These are phyloP conservation scores for Sesamia nonagrioides DNA, from an alignment of 1,140 invertebrate genomes.

Conservation along the genomic window DNA sequence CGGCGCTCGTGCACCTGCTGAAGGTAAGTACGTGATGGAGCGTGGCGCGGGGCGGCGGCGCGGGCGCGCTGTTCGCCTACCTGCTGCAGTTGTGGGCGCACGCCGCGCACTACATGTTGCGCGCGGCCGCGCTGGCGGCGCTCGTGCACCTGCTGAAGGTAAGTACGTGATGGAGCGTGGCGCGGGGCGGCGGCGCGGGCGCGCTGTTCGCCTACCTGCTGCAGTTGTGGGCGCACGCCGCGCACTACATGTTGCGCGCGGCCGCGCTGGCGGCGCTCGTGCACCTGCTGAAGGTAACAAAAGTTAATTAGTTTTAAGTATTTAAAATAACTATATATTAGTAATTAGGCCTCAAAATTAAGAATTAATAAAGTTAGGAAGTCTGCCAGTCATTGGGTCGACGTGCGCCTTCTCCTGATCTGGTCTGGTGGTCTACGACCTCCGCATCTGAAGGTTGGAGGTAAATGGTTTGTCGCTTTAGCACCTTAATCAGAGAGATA, in stretches of 20 bases:
- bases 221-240: conserved; percentile 95
- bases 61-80: conserved; percentile 92
- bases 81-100: conserved; percentile 96
- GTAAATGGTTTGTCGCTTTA: too few species aligned
- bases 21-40: conserved; percentile 86
- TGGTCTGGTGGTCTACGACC: too few species aligned
- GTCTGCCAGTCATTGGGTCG: too few species aligned
- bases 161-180: conserved; percentile 49
- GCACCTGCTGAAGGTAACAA: conserved; percentile 93
- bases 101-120: conserved; percentile 96
- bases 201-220: conserved; percentile 95
- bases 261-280: conserved; percentile 96
- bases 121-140: conserved; percentile 96
- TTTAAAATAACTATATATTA: too few species aligned
- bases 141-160: conserved; percentile 94
- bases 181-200: conserved; percentile 89
- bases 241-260: conserved; percentile 97
- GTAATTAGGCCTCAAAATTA: too few species aligned
- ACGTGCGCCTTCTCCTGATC: too few species aligned
- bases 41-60: conserved; percentile 88
- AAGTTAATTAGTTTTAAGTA: too few species aligned
- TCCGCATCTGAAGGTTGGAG: too few species aligned
- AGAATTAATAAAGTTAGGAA: too few species aligned
- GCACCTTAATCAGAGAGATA: too few species aligned
- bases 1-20: conserved; percentile 94